These are phyloP conservation scores for Deilephila porcellus DNA, from an alignment of 2,888 invertebrate species.

Conservation along the genomic window DNA sequence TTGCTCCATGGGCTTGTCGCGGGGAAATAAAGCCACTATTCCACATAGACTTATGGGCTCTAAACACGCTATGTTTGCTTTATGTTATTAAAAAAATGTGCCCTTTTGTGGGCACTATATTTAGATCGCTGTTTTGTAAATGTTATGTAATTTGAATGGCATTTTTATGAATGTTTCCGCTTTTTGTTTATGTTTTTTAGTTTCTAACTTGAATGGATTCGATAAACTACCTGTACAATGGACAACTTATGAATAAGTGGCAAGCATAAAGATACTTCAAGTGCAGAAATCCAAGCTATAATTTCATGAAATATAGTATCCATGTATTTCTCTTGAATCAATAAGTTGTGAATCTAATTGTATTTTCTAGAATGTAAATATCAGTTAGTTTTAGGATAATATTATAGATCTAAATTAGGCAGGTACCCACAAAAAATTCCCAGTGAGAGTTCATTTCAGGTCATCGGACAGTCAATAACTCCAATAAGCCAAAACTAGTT, in stretches of 20 bases:
- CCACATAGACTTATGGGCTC: constrained; percentile 2
- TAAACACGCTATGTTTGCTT: constrained; percentile 20
- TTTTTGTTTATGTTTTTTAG: not conserved
- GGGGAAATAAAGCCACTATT: constrained; percentile 22
- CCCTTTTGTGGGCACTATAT: not conserved
- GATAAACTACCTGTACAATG: not conserved
- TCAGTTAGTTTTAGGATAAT: too few species aligned
- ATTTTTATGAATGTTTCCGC: constrained; percentile 13
- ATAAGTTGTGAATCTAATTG: too few species aligned
- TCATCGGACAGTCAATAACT: not conserved
- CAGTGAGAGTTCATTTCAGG: not conserved
- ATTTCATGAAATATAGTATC: too few species aligned
- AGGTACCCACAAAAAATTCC: too few species aligned
- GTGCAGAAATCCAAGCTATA: too few species aligned
- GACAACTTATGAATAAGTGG: too few species aligned
- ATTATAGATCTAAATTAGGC: too few species aligned
- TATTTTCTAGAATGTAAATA: too few species aligned
- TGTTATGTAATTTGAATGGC: not conserved
- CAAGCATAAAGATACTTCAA: too few species aligned
- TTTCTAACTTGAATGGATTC: not conserved
- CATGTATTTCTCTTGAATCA: too few species aligned
- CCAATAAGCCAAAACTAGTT: not conserved
- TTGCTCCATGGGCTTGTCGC: constrained; percentile 13
- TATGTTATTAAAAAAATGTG: constrained; percentile 5
- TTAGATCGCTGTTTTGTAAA: not conserved